Conservation (phyloP, 2,888 invertebrate species). For the Epinotia demarniana region DNA sequence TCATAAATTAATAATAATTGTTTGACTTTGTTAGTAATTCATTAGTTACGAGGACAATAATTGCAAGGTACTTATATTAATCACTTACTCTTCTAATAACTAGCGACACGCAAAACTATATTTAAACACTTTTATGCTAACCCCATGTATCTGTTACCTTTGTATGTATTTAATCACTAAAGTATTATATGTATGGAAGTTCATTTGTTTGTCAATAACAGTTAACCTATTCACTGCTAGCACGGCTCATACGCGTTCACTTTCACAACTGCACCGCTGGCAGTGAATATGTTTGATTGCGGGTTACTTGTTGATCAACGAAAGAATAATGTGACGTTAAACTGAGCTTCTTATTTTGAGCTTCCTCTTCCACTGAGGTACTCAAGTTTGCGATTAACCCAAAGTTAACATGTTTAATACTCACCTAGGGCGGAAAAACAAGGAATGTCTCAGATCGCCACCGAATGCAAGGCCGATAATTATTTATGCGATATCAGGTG, state of each 20-base stretch:
- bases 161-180: conserved; percentile 15
- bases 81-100: conserved; percentile 23
- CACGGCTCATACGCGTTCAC: not conserved
- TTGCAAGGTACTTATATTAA: conserved; percentile 26
- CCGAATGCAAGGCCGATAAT: no score
- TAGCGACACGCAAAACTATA: conserved; percentile 35
- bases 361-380: not conserved
- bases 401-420: not conserved
- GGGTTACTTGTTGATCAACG: not conserved
- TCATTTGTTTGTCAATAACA: conserved; percentile 2
- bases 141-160: conserved; percentile 24
- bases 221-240: not conserved
- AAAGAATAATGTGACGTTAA: conserved; percentile 6
- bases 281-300: not conserved
- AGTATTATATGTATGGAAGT: conserved; percentile 3
- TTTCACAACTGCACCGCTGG: not conserved
- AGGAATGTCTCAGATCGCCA: no score
- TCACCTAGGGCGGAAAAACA: no score
- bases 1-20: not conserved
- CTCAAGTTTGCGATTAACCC: not conserved
- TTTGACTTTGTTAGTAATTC: not conserved
- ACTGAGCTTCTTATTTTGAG: not conserved
- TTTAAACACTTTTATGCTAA: conserved; percentile 27
- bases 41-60: conserved; percentile 8
- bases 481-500: no score